Percentiles rank a stretch among this genome's conserved stretches.
Evolutionary conservation across 2,113 vertebrate species (phyloP).

Genomic region (Montifringilla adamsi): DNA sequence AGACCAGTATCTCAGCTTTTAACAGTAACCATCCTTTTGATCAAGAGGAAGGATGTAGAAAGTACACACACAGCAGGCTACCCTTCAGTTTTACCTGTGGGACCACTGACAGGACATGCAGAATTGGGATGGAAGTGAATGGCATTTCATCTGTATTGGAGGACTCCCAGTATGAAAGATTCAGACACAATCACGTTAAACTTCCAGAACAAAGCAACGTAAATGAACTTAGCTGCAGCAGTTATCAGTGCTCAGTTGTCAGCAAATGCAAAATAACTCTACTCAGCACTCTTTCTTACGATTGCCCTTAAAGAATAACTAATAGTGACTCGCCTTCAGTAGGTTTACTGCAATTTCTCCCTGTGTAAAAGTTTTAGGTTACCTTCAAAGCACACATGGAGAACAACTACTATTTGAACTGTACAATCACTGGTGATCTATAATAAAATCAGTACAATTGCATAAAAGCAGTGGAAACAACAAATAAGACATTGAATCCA

Average conservation of each 20-base stretch:
- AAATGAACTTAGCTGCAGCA: background rate
- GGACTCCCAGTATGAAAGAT: background rate
- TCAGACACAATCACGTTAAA: background rate
- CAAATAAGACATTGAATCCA: background rate
- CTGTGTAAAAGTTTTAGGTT: background rate
- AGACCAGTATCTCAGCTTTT: background rate
- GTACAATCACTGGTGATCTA: background rate
- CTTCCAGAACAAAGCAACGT: background rate
- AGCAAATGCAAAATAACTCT: background rate
- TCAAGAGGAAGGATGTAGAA: background rate
- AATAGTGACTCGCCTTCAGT: background rate
- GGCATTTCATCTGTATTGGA: background rate
- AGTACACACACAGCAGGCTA: background rate
- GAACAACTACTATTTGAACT: background rate
- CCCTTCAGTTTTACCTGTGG: background rate
- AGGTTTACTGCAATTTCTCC: background rate
- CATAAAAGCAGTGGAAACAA: constrained; percentile 5
- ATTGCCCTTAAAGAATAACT: background rate
- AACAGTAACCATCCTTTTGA: background rate
- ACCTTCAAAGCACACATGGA: background rate
- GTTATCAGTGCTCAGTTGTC: background rate
- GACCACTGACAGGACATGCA: background rate
- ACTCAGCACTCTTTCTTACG: background rate
- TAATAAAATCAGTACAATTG: background rate
- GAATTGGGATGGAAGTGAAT: background rate